Conservation (phyloP, 1,140 invertebrate genomes). For the Drosophila bifasciata region DNA sequence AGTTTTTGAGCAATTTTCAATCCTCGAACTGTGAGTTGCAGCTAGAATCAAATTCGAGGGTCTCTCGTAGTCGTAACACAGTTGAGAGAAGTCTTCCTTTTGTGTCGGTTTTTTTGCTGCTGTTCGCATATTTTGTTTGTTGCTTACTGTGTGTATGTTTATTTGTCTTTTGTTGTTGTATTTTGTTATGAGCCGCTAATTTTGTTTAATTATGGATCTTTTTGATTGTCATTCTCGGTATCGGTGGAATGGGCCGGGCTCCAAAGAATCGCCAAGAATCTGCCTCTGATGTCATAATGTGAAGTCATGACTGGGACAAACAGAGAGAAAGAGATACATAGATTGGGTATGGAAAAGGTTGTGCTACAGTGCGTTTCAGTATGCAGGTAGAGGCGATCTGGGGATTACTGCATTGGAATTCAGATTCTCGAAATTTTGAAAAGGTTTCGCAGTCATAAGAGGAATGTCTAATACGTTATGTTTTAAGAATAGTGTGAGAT, state of each 20-base stretch:
- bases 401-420: too few relatives aligned
- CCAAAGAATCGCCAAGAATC: conserved; percentile 45
- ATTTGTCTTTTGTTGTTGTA: conserved; percentile 44
- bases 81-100: not conserved
- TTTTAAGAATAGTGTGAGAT: too few relatives aligned
- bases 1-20: too few relatives aligned
- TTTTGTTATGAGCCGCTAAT: conserved; percentile 60
- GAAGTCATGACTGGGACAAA: conserved; percentile 23
- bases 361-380: not conserved
- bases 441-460: too few relatives aligned
- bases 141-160: conserved; percentile 23
- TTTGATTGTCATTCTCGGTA: conserved; percentile 65
- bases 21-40: too few relatives aligned
- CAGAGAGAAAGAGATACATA: not conserved
- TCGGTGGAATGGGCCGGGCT: conserved; percentile 16
- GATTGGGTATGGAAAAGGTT: not conserved
- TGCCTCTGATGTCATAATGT: conserved; percentile 66
- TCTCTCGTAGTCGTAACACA: too few relatives aligned
- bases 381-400: too few relatives aligned
- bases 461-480: too few relatives aligned
- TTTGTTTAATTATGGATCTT: conserved; percentile 70
- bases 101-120: conserved; percentile 27
- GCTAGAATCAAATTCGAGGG: too few relatives aligned
- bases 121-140: conserved; percentile 28
- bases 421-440: too few relatives aligned